Evolutionary conservation across 2,888 invertebrate species (phyloP).

Genomic region (Eupeodes luniger): DNA sequence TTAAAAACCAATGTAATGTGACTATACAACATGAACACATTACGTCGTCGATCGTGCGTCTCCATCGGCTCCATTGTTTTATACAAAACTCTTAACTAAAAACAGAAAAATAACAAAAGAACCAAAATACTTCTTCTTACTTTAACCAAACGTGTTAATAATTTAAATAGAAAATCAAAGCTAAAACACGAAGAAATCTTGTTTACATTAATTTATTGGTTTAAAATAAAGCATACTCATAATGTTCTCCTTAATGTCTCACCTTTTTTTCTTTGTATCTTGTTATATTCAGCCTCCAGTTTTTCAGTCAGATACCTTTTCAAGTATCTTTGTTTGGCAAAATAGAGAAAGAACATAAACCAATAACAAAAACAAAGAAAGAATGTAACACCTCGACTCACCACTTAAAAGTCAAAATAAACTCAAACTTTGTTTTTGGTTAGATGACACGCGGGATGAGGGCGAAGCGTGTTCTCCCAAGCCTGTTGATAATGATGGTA

Average conservation of each 20-base stretch:
- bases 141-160: slow-evolving; percentile 54
- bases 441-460: slow-evolving; percentile 19
- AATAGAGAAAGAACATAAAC: slow-evolving; percentile 43
- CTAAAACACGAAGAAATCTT: slow-evolving; percentile 52
- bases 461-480: slow-evolving; percentile 9
- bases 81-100: neutral
- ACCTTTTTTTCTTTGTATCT: slow-evolving; percentile 41
- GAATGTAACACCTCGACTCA: slow-evolving; percentile 73
- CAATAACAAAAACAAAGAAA: slow-evolving; percentile 56
- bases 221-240: slow-evolving; percentile 72
- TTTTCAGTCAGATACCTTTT: slow-evolving; percentile 55
- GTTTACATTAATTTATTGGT: slow-evolving; percentile 73
- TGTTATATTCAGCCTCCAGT: slow-evolving; percentile 44
- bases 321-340: slow-evolving; percentile 38
- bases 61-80: too few relatives aligned
- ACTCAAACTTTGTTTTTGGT: slow-evolving; percentile 42
- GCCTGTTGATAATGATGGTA: neutral
- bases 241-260: slow-evolving; percentile 56
- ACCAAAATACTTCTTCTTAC: neutral
- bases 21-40: too few relatives aligned
- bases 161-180: slow-evolving; percentile 58
- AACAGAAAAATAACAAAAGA: slow-evolving; percentile 7
- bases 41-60: too few relatives aligned
- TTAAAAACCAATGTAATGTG: too few relatives aligned
- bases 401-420: slow-evolving; percentile 73